Base-by-base conservation (phyloP, 2,113 vertebrate genomes). In the Polyodon spathula region DNA sequence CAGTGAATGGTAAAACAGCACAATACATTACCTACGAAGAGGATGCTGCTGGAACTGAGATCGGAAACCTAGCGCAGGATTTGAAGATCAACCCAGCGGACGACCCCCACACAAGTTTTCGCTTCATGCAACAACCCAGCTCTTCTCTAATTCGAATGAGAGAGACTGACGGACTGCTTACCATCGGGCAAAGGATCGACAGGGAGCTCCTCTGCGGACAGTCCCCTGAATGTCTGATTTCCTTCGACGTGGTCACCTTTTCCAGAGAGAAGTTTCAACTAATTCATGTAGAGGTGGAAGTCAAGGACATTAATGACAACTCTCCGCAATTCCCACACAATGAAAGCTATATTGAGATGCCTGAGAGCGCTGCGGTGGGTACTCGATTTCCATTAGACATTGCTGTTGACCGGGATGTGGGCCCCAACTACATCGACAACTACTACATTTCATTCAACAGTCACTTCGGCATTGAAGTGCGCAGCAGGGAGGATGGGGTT, bases 231-330 rank as follows among this genome's bases (percentile, higher is more conserved):
- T 89, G 85, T 60, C 66, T 84, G 59, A 56, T 89, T 56, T 54
- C 76, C 54, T 86, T 89, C 58, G 81, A 89, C 70, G 68, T 81
- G 8, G 84, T 89, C 55, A 81, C 78, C 56, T 77, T 81, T 60
- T 82, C 81, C 11, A 70, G 69, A 15, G 86, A 84, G 53, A 86
- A 84, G 75, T 88, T 85, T 53, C 81, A 87, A 10, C 78, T 88
- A 12, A 80, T 89, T 54, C 86, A 88, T 54, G 84, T 89, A 4
- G 86, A 89, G 72, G 75, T 89, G 12, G 83, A 86, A 63, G 81
- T 81, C 6, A 71, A 61, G 57, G 81, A 85, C 66, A 78, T 87
- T 40, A 90, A 88, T 59, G 89, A 88, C 54, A 78, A 85, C 62
- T 58, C 76, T 1, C 81, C 84, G 0, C 40, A 27, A 1, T 86